Evolutionary conservation across 1,140 invertebrate genomes (phyloP), one percentile per base, ranked within the genome.

Genomic region (Teleopsis dalmanni): DNA sequence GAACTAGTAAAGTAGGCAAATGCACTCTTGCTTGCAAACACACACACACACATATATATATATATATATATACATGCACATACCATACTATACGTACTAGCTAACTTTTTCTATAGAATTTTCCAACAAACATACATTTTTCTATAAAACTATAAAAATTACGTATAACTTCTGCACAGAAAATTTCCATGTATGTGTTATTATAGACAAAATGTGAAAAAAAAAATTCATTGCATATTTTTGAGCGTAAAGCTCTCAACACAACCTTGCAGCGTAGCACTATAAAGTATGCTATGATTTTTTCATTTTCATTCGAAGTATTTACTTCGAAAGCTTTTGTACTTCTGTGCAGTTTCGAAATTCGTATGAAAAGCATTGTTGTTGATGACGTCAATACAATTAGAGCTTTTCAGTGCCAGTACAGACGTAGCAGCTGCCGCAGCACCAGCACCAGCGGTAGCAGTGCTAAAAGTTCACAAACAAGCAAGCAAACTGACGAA

Each of bases 1-100:
- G 38, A 47, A n/a, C 34, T 51, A 42, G 48, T 48, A 48, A 55
- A 52, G 47, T 5, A 2, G 11, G 1, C 33, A 5, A 9, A 5
- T 34, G 33, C 11, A 34, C 1, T 14, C 11, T 7, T 16, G 6
- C 18, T 9, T 16, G 18, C 18, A 34, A 13, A 34, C 18, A 34
- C 18, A 8, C 33, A 34, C 18, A 34, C 33, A 34, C 18, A 34
- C 33, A 34, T 34, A 34, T 5, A 34, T 34, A 11, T 10, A 9
- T 38, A 11, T 38, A 38, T 16, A 16, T 14, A 42, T 27, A 10
- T 42, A 16, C 14, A 27, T 21, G 11, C 18, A 27, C 23, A 10
- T 29, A 25, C 13, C 7, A 27, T 16, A 43, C 25, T 13, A 7
- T 8, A 13, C 27, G 13, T 8, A 29, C 7, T 8, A 8, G 27